Conservation (phyloP, 2,113 vertebrate genomes). For the Sinocyclocheilus grahami region DNA sequence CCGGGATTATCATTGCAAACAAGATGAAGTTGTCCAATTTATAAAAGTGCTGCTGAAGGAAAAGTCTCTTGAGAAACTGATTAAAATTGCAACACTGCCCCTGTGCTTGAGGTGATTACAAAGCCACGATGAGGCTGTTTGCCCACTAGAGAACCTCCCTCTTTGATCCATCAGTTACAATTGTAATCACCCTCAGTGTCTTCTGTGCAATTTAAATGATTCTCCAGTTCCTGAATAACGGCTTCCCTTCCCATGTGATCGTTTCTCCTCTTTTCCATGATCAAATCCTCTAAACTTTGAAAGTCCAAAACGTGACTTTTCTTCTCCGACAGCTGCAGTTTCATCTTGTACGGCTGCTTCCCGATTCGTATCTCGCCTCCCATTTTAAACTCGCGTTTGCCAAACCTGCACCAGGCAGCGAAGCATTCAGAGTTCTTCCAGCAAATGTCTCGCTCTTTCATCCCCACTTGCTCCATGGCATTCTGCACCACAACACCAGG, state of each 20-base stretch:
- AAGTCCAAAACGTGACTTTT: constrained; percentile 93
- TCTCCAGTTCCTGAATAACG: constrained; percentile 88
- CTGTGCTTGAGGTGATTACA: not conserved
- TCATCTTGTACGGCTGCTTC: constrained; percentile 94
- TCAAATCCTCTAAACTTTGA: constrained; percentile 95
- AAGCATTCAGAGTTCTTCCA: constrained; percentile 99
- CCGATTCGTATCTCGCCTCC: constrained; percentile 96
- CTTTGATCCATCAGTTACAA: constrained; percentile 69
- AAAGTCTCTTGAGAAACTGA: not conserved
- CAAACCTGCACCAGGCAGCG: constrained; percentile 97
- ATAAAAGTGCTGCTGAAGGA: not conserved
- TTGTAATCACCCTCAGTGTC: constrained; percentile 72
- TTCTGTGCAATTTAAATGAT: constrained; percentile 85
- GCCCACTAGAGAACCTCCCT: not conserved
- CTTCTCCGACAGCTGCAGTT: constrained; percentile 86
- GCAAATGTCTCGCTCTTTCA: constrained; percentile 85
- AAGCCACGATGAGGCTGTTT: not conserved
- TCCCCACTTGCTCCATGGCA: constrained; percentile 91
- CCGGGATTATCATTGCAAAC: not conserved
- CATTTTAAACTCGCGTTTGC: constrained; percentile 93
- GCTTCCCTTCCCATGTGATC: constrained; percentile 91
- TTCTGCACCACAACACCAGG: constrained; percentile 86
- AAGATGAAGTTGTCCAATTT: not conserved
- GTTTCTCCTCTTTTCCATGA: constrained; percentile 94
- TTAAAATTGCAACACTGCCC: constrained; percentile 2